phyloP scores from a whole-genome alignment of 2,888 invertebrate species.

The Chalcosyrphus nemorum region DNA sequence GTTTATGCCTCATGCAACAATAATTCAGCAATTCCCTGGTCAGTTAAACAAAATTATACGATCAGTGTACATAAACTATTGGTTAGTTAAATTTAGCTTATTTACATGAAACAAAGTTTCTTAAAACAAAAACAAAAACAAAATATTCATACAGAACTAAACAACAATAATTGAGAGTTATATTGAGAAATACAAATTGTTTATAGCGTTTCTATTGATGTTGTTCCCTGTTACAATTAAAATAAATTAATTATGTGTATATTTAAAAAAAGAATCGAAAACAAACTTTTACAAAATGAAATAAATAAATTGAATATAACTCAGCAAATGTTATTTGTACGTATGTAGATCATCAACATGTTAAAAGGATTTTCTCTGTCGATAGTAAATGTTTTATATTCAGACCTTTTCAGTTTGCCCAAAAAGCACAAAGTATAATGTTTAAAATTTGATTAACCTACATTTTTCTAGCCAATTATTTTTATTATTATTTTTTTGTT shows the following conservation, averaged over 20 bases:
- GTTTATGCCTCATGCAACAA: conserved; percentile 62
- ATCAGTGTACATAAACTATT: conserved; percentile 67
- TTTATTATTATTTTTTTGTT: conserved; percentile 52
- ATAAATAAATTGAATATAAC: neutral
- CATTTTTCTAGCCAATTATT: conserved; percentile 54
- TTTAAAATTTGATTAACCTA: conserved; percentile 31
- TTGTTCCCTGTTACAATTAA: conserved; percentile 63
- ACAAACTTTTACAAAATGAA: conserved; percentile 52
- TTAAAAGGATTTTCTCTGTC: conserved; percentile 64
- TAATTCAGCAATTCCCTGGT: conserved; percentile 55
- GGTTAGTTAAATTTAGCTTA: conserved; percentile 69
- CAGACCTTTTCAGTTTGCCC: conserved; percentile 33
- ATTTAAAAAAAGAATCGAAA: conserved; percentile 24
- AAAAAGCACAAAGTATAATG: conserved; percentile 56
- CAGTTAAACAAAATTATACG: conserved; percentile 17
- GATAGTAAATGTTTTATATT: conserved; percentile 1
- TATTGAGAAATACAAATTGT: conserved; percentile 35
- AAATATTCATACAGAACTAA: too few species aligned
- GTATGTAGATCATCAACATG: conserved; percentile 25
- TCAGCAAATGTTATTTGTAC: conserved; percentile 13
- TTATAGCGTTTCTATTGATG: conserved; percentile 69
- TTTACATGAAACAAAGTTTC: conserved; percentile 57
- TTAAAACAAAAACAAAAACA: conserved; percentile 19
- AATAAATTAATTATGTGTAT: conserved; percentile 33
- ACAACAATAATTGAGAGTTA: conserved; percentile 30